Conservation (phyloP, 1,140 invertebrate genomes). For the Episyrphus balteatus region DNA sequence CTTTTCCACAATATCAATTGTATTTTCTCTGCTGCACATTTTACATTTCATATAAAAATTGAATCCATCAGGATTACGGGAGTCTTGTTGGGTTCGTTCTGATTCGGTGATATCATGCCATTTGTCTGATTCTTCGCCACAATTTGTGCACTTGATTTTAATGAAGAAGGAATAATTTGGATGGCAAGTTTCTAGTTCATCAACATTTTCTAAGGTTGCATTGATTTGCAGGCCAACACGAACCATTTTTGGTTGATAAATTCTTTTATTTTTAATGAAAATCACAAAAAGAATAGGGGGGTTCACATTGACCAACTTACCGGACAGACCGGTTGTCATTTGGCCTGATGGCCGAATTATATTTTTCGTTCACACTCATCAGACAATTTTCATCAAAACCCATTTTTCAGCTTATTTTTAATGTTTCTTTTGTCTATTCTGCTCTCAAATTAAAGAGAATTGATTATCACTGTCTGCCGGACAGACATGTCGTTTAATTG, state of each 20-base stretch:
- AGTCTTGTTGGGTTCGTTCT: conserved; percentile 54
- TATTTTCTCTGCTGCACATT: conserved; percentile 74
- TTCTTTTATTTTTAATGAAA: conserved; percentile 4
- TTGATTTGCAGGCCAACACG: conserved; percentile 57
- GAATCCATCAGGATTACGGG: conserved; percentile 51
- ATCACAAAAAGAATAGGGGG: no score
- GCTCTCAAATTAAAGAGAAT: no score
- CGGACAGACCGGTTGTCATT: no score
- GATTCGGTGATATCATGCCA: conserved; percentile 66
- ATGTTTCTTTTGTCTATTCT: no score
- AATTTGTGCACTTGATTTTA: conserved; percentile 67
- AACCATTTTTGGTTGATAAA: conserved; percentile 44
- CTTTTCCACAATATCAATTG: conserved; percentile 59
- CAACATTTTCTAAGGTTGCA: conserved; percentile 53
- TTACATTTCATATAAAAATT: conserved; percentile 83
- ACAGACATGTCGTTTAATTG: no score
- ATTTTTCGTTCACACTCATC: no score
- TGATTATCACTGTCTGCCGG: no score
- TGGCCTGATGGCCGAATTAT: no score
- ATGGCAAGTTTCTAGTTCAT: conserved; percentile 52
- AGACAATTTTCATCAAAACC: no score
- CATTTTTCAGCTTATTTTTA: no score
- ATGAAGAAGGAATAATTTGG: conserved; percentile 56
- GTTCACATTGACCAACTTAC: no score
- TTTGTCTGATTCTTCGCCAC: conserved; percentile 67